Percentiles rank a stretch among this genome's conserved stretches.
phyloP scores from a whole-genome alignment of 1,140 invertebrate species.

The Ephestia elutella region DNA sequence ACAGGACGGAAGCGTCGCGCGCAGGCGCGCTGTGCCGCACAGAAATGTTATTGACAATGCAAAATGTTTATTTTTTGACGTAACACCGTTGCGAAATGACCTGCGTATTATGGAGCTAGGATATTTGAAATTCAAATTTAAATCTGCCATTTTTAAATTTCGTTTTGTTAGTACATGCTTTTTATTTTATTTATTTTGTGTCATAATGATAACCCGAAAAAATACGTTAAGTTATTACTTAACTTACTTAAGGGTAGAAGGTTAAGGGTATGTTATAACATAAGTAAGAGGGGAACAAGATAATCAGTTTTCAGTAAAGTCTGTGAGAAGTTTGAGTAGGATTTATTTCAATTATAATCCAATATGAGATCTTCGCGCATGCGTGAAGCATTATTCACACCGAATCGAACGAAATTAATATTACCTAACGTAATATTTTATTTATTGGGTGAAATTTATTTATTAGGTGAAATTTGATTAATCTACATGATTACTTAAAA shows the following conservation, averaged over 20 bases:
- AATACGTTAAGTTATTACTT: too few species aligned
- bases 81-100: constrained; percentile 41
- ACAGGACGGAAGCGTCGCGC: constrained; percentile 23
- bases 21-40: constrained; percentile 49
- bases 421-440: too few species aligned
- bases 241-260: too few species aligned
- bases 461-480: too few species aligned
- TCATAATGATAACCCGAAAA: too few species aligned
- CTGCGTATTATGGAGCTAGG: constrained; percentile 22
- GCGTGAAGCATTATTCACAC: constrained; percentile 52
- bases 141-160: too few species aligned
- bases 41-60: constrained; percentile 68
- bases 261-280: constrained; percentile 15
- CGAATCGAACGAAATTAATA: constrained; percentile 14
- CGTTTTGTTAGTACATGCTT: too few species aligned
- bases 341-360: constrained; percentile 72
- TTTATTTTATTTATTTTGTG: too few species aligned
- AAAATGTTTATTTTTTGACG: constrained; percentile 70
- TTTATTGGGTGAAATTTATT: too few species aligned
- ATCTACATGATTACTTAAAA: too few species aligned
- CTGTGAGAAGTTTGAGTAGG: constrained; percentile 42
- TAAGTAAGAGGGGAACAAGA: constrained; percentile 31
- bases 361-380: constrained; percentile 45
- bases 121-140: not conserved
- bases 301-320: constrained; percentile 40